Evolutionary conservation across 1,140 invertebrate genomes (phyloP), one percentile per base, ranked within the genome.

Genomic region (Drosophila tropicalis): DNA sequence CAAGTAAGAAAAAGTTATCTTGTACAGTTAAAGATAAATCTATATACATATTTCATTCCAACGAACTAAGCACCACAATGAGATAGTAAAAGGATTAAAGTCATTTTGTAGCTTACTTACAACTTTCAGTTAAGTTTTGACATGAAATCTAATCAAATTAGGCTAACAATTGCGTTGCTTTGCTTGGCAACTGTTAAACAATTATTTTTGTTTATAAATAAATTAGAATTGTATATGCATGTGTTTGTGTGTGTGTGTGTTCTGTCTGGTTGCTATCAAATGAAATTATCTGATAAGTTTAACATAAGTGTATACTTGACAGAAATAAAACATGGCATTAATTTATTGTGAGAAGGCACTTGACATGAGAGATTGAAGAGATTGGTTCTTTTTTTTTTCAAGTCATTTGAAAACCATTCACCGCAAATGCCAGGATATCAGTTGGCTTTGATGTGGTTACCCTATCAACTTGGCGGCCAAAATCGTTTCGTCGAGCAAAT

Each of bases 181-280:
- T 51, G 44, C 44, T 22, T 51, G 44, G 44, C 44, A 51, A 51
- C 44, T 51, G 44, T 51, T 51, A 51, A 51, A 17, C 44, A 51
- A 51, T 51, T 51, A 51, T 51, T 51, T 19, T 51, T 51, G 17
- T 17, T 51, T 22, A 22, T 51, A 51, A 51, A 51, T 51, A 51
- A 51, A 51, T 51, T 51, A 47, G 44, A 41, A 13, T 41, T 29
- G 6, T 29, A 29, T 29, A 13, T 41, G 40, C 34, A 10, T 3
- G 13, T 41, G 10, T 41, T 0, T 41, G 9, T 40, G 9, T 40
- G 4, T 36, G 7, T 36, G 7, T 36, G 34, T 36, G 7, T 36
- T 36, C 17, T 47, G 44, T 47, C 44, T 51, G 13, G 44, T 22
- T 51, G 44, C 44, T 51, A 51, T 51, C 44, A 51, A 51, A 19